Evolutionary conservation across 2,888 invertebrate species (phyloP).

Genomic region (Orgyia antiqua): DNA sequence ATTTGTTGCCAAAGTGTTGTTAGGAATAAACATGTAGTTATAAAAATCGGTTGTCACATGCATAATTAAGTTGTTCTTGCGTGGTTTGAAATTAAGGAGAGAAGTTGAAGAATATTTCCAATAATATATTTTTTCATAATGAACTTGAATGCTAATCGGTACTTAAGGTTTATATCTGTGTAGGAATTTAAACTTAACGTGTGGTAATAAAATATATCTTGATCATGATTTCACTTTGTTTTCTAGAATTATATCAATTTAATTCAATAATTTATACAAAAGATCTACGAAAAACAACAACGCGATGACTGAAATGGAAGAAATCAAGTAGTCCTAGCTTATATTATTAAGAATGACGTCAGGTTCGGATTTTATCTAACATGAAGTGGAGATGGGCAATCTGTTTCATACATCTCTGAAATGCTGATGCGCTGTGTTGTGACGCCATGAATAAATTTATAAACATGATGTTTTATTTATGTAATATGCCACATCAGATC

Average conservation of each 20-base stretch:
- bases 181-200: slow-evolving; percentile 73
- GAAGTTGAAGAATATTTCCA: slow-evolving; percentile 76
- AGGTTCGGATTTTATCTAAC: too few relatives aligned
- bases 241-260: slow-evolving; percentile 17
- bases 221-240: slow-evolving; percentile 47
- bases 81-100: slow-evolving; percentile 71
- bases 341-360: too few relatives aligned
- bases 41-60: slow-evolving; percentile 75
- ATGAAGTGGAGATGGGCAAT: too few relatives aligned
- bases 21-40: slow-evolving; percentile 73
- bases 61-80: slow-evolving; percentile 76
- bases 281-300: too few relatives aligned
- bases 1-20: slow-evolving; percentile 79
- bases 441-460: too few relatives aligned
- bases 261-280: slow-evolving; percentile 20
- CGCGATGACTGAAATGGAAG: too few relatives aligned
- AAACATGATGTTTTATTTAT: too few relatives aligned
- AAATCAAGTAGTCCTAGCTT: too few relatives aligned
- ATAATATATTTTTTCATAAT: slow-evolving; percentile 78
- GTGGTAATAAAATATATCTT: slow-evolving; percentile 61
- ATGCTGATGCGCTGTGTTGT: too few relatives aligned
- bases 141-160: slow-evolving; percentile 74
- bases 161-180: slow-evolving; percentile 76
- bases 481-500: too few relatives aligned
- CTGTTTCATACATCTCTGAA: too few relatives aligned